Evolutionary conservation across 1,140 invertebrate species (phyloP).

Genomic region (Halesus radiatus): DNA sequence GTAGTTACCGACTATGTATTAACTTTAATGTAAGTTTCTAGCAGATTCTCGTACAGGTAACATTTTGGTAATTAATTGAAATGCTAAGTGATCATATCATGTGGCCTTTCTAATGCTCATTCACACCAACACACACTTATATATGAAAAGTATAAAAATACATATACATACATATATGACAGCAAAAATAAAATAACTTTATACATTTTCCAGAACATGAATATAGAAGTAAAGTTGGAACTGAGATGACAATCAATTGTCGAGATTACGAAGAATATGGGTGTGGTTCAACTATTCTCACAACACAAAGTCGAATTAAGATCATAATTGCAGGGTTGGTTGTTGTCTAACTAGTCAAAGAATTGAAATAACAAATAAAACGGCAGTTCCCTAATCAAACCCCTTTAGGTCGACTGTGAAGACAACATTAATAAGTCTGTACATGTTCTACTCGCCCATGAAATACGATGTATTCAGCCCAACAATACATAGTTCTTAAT

Average conservation of each 20-base stretch:
- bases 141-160: constrained; percentile 43
- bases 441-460: not conserved
- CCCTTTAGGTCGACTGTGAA: not conserved
- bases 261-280: not conserved
- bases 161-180: constrained; percentile 27
- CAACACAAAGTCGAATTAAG: too few relatives aligned
- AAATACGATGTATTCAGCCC: constrained; percentile 18
- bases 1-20: not conserved
- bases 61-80: constrained; percentile 14
- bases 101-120: constrained; percentile 35
- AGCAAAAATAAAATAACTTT: constrained; percentile 43
- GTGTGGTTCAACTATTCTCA: not conserved
- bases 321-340: too few relatives aligned
- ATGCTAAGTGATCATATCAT: constrained; percentile 26
- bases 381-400: too few relatives aligned
- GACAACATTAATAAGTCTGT: not conserved
- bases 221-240: not conserved
- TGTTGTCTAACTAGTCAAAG: too few relatives aligned
- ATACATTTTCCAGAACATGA: constrained; percentile 9
- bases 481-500: constrained; percentile 4
- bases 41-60: constrained; percentile 6
- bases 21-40: not conserved
- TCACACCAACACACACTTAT: constrained; percentile 17
- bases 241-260: not conserved
- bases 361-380: too few relatives aligned